Base-by-base conservation (phyloP, 2,888 invertebrate genomes). In the Caenorhabditis panamensis region DNA sequence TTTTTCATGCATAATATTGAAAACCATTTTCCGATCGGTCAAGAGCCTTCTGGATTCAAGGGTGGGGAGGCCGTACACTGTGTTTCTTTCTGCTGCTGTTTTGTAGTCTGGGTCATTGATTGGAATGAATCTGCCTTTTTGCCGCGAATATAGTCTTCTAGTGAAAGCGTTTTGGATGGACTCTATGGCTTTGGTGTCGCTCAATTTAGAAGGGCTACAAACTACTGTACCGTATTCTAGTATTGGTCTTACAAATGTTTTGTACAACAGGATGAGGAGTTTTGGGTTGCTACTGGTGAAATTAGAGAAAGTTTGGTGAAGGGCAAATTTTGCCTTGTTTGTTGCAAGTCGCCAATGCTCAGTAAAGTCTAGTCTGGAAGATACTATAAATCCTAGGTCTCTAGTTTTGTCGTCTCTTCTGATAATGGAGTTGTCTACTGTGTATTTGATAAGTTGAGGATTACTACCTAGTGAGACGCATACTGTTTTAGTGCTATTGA, bases 381-480 rank as follows among this genome's bases (percentile, higher is more conserved):
- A 61, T 4, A 71, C 24, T 4, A 59, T 6, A 26, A 69, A 69
- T 6, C 68, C 68, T 18, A 69, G 16, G 18, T 69, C 68, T 4
- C 68, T 18, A 11, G 18, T 47, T 1, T 26, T 24, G 9, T 1
- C 26, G 1, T 53, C 69, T 26, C 28, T 61, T 41, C 37, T 61
- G 18, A 71, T 62, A 1, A 9, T 5, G 0, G 13, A 6, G 2
- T 26, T 26, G 2, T 26, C 22, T 18, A 53, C 51, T 11, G 8
- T 24, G 36, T 68, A 68, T 3, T 31, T 9, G 1, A 53, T 8
- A 0, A 8, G 2, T 0, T 24, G 1, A 3, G 1, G n/a, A 2
- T 24, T 54, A 6, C 28, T 67, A 1, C 67, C 67, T 26, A 67
- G 2, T 9, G 67, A 53, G 5, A 67, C 22, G n/a, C n/a, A 26